Percentiles rank a stretch among this genome's conserved stretches.
Conservation (phyloP, 2,113 vertebrate species). For the Paradisaea rubra region DNA sequence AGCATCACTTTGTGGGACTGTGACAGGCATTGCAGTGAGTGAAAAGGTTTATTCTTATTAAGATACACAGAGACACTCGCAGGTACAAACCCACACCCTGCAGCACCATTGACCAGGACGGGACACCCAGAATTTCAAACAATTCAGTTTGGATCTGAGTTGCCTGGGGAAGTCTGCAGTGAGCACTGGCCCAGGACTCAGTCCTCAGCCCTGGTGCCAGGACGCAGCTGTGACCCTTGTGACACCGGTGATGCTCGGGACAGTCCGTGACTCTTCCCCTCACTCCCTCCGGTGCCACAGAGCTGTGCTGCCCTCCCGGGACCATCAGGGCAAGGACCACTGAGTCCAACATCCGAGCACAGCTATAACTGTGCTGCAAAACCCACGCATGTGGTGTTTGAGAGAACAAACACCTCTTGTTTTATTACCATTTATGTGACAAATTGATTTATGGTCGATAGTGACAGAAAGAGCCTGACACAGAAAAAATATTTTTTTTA, state of each 20-base stretch:
- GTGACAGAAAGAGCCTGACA: constrained; percentile 43
- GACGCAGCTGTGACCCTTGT: not conserved
- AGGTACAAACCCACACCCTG: not conserved
- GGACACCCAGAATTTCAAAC: not conserved
- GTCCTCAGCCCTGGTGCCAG: not conserved
- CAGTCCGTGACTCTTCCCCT: not conserved
- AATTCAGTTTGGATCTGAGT: not conserved
- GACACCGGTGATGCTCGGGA: not conserved
- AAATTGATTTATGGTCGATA: constrained; percentile 36
- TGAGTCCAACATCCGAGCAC: accelerated
- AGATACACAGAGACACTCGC: not conserved
- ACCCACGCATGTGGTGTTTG: not conserved
- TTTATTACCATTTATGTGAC: constrained; percentile 44
- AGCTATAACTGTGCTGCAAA: accelerated
- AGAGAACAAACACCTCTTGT: not conserved
- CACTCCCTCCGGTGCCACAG: accelerated
- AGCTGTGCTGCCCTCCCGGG: not conserved
- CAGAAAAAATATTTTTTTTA: constrained; percentile 56
- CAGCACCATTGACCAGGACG: not conserved
- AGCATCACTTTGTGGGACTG: not conserved
- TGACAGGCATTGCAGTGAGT: not conserved
- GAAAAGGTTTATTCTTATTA: not conserved
- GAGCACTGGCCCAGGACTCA: not conserved
- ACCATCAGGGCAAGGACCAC: not conserved
- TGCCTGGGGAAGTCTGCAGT: not conserved